These are phyloP conservation scores for Acestrorhynchus altus DNA, from an alignment of 2,797 vertebrate genomes.

Conservation along the genomic window DNA sequence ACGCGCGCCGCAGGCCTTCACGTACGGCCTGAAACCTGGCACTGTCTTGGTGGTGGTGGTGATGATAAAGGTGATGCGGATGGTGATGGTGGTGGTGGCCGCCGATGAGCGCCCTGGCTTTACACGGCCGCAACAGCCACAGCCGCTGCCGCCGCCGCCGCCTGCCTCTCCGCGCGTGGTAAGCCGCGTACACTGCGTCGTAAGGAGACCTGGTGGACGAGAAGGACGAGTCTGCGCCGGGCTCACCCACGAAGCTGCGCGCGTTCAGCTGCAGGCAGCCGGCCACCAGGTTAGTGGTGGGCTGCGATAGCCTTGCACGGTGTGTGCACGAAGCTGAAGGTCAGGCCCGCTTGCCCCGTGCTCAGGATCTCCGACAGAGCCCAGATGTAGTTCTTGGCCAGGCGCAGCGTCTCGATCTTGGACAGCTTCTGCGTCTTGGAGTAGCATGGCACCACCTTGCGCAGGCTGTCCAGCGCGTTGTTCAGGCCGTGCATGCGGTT, in stretches of 20 bases:
- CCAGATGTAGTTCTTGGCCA: conserved; percentile 95
- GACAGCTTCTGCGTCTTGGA: conserved; percentile 94
- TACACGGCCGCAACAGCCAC: conserved; percentile 68
- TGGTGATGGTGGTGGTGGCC: neutral
- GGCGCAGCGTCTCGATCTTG: conserved; percentile 91
- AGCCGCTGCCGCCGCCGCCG: conserved; percentile 74
- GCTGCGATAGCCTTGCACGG: conserved; percentile 92
- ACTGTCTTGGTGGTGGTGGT: conserved; percentile 65
- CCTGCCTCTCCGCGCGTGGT: conserved; percentile 83
- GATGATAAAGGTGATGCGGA: neutral
- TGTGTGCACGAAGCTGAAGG: conserved; percentile 90
- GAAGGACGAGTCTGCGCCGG: conserved; percentile 78
- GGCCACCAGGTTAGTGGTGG: conserved; percentile 91
- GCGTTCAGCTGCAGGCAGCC: conserved; percentile 91
- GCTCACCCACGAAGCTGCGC: conserved; percentile 84
- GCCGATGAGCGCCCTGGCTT: conserved; percentile 65
- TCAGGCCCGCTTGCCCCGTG: conserved; percentile 90
- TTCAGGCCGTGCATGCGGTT: conserved; percentile 92
- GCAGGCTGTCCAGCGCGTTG: conserved; percentile 88
- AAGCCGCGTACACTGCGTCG: conserved; percentile 84
- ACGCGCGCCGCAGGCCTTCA: conserved; percentile 82
- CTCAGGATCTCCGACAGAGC: conserved; percentile 90
- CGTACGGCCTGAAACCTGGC: conserved; percentile 85
- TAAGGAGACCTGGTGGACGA: conserved; percentile 81
- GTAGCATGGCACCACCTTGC: conserved; percentile 92